phyloP scores from a whole-genome alignment of 1,140 invertebrate genomes.

The Apis cerana region DNA sequence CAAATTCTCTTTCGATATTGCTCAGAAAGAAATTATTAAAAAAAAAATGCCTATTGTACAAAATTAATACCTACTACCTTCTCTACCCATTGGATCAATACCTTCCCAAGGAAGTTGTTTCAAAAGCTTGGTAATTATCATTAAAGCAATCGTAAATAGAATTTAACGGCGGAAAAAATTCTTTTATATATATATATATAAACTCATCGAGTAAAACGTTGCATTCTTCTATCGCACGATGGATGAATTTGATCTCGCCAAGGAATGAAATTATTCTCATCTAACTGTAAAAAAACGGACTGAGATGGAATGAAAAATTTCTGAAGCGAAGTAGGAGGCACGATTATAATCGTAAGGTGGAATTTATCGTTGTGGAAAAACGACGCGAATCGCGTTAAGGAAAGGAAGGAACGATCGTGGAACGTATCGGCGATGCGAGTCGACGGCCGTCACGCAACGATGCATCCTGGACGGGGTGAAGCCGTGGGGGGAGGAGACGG shows the following conservation, averaged over 20 bases:
- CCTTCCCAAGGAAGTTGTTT: no score
- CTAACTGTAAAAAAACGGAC: background rate
- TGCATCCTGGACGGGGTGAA: conserved; percentile 70
- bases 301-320: background rate
- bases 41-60: no score
- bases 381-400: no score
- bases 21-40: no score
- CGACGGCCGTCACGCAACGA: conserved; percentile 77
- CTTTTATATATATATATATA: no score
- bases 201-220: no score
- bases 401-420: background rate
- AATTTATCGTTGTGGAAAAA: conserved; percentile 1
- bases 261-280: background rate
- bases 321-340: no score
- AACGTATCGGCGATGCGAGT: conserved; percentile 49
- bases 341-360: conserved; percentile 15
- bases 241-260: background rate
- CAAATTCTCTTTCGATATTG: no score
- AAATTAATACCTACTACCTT: no score
- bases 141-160: background rate
- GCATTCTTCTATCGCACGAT: background rate
- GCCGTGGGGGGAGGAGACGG: conserved; percentile 59
- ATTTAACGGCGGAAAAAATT: background rate
- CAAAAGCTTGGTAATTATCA: no score
- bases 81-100: no score